Percentiles rank a stretch among this genome's conserved stretches.
phyloP scores from a whole-genome alignment of 2,888 invertebrate genomes.

The Mythimna pallens region DNA sequence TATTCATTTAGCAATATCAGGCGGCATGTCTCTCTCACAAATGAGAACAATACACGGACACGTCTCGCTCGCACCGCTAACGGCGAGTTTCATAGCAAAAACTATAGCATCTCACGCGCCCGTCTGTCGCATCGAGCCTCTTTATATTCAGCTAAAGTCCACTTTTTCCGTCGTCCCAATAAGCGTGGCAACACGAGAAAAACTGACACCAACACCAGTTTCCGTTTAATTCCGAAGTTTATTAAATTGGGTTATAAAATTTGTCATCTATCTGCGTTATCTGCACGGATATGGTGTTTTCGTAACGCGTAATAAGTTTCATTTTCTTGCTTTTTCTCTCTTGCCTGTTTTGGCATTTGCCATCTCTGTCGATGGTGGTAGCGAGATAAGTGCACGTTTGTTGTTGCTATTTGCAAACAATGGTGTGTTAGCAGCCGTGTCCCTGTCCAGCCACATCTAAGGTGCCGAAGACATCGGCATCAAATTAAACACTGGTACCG shows the following conservation, averaged over 20 bases:
- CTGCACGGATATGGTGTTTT: slow-evolving; percentile 68
- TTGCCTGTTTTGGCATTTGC: slow-evolving; percentile 63
- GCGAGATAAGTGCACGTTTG: slow-evolving; percentile 77
- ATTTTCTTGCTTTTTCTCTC: slow-evolving; percentile 63
- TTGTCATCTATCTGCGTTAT: slow-evolving; percentile 71
- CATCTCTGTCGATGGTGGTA: slow-evolving; percentile 71
- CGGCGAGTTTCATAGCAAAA: slow-evolving; percentile 72
- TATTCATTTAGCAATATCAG: slow-evolving; percentile 66
- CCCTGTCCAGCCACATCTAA: slow-evolving; percentile 81
- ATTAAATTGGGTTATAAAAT: slow-evolving; percentile 77
- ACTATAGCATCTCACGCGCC: slow-evolving; percentile 76
- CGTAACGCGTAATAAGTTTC: slow-evolving; percentile 42
- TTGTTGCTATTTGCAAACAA: slow-evolving; percentile 89
- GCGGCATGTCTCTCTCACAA: slow-evolving; percentile 69
- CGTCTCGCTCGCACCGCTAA: slow-evolving; percentile 66
- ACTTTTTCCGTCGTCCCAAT: slow-evolving; percentile 73
- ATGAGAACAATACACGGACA: slow-evolving; percentile 72
- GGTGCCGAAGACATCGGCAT: slow-evolving; percentile 80
- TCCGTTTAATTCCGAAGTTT: slow-evolving; percentile 68
- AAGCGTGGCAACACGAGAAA: slow-evolving; percentile 72
- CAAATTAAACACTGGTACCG: slow-evolving; percentile 78
- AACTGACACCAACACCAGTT: slow-evolving; percentile 69
- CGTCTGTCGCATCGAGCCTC: slow-evolving; percentile 66
- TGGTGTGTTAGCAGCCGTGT: slow-evolving; percentile 87
- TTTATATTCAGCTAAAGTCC: slow-evolving; percentile 79